A percentile compares a stretch with the other conserved stretches of the same genome.
Evolutionary conservation across 2,113 vertebrate genomes (phyloP).

Genomic region (Trichomycterus rosablanca): DNA sequence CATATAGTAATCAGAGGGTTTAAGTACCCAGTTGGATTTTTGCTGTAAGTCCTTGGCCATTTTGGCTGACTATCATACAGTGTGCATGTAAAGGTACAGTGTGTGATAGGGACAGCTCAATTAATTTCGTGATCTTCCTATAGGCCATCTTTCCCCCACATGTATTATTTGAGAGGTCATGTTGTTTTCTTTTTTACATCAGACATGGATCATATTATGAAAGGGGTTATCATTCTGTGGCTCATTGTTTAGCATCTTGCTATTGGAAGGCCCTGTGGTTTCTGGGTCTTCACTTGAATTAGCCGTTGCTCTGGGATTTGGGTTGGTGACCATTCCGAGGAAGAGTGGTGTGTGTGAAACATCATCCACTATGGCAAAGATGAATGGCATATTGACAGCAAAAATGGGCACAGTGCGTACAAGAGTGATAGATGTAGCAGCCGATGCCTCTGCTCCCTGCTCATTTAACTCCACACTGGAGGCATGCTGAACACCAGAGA

Average conservation of each 20-base stretch:
- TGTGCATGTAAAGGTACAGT: conserved; percentile 8
- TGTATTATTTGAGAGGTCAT: conserved; percentile 11
- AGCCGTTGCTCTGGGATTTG: conserved; percentile 57
- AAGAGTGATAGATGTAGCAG: conserved; percentile 60
- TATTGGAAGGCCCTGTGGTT: conserved; percentile 7
- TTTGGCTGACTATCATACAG: conserved; percentile 16
- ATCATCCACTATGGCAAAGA: conserved; percentile 79
- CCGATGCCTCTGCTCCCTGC: conserved; percentile 77
- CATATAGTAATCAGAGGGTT: conserved; percentile 16
- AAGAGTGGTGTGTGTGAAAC: conserved; percentile 74
- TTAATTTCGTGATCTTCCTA: conserved; percentile 10
- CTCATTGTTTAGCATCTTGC: conserved; percentile 41
- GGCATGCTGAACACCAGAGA: conserved; percentile 78
- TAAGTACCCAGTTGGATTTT: neutral
- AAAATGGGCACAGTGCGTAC: conserved; percentile 75
- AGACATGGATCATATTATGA: conserved; percentile 34
- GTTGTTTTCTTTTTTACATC: conserved; percentile 18
- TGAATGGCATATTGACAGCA: conserved; percentile 77
- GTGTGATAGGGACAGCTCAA: conserved; percentile 15
- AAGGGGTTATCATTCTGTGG: conserved; percentile 49
- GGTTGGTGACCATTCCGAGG: conserved; percentile 79
- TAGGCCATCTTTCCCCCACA: conserved; percentile 12
- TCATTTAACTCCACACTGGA: conserved; percentile 79
- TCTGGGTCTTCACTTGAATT: conserved; percentile 39
- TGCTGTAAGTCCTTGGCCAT: neutral